Percentiles rank a stretch among this genome's conserved stretches.
Evolutionary conservation across 2,113 vertebrate species (phyloP).

Genomic region (Petroica traversi): DNA sequence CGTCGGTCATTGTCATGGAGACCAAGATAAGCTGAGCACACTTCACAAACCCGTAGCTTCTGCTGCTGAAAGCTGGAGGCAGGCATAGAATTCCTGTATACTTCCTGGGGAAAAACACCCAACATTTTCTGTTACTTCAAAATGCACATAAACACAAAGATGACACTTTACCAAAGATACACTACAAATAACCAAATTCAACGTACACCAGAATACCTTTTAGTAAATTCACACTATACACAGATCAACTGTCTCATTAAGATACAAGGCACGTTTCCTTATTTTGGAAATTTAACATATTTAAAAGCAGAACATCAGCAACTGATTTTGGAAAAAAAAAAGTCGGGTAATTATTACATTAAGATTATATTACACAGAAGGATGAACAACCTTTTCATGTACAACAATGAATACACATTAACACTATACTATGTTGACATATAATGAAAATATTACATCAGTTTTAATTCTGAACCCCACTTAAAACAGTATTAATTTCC

Average conservation of each 20-base stretch:
- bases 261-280: not conserved
- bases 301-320: not conserved
- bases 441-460: not conserved
- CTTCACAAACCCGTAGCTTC: slow-evolving; percentile 96
- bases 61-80: slow-evolving; percentile 99
- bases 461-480: not conserved
- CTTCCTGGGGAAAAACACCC: slow-evolving; percentile 76
- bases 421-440: not conserved
- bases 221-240: not conserved
- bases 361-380: not conserved
- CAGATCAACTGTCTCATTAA: not conserved
- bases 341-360: not conserved
- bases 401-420: not conserved
- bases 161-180: not conserved
- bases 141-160: not conserved
- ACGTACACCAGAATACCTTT: not conserved
- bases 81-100: slow-evolving; percentile 98
- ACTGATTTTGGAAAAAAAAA: not conserved
- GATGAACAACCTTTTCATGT: not conserved
- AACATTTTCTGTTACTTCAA: not conserved
- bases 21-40: slow-evolving; percentile 96
- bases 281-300: not conserved
- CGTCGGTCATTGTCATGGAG: slow-evolving; percentile 97
- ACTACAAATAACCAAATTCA: not conserved
- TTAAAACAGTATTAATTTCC: not conserved